Evolutionary conservation across 2,797 vertebrate species (phyloP).

Genomic region (Labeo calbasu): DNA sequence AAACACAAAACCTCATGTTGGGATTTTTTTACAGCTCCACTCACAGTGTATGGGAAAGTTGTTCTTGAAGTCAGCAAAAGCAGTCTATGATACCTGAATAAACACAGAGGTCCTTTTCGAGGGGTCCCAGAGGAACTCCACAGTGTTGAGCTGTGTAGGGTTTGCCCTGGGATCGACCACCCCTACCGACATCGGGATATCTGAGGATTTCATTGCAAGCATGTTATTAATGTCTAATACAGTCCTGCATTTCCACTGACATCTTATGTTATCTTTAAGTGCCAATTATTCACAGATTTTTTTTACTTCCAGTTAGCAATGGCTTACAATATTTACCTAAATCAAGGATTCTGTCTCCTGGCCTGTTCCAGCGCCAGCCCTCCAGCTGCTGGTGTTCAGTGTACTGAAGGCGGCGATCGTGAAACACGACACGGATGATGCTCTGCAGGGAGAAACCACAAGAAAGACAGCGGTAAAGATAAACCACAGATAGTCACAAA

Average conservation of each 20-base stretch:
- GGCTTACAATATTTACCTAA: constrained; percentile 79
- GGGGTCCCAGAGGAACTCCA: constrained; percentile 97
- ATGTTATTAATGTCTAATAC: background rate
- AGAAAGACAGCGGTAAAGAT: background rate
- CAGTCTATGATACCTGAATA: constrained; percentile 85
- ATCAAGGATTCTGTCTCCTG: constrained; percentile 93
- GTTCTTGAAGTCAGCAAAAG: background rate
- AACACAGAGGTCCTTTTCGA: constrained; percentile 95
- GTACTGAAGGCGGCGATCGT: constrained; percentile 93
- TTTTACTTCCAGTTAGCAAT: background rate
- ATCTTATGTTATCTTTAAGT: background rate
- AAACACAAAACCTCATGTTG: background rate
- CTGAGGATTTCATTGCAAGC: constrained; percentile 72
- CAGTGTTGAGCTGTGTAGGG: constrained; percentile 95
- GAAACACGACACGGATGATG: constrained; percentile 95
- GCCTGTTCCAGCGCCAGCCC: constrained; percentile 96
- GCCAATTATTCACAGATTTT: background rate
- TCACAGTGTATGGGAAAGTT: constrained; percentile 13
- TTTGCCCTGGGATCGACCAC: constrained; percentile 95
- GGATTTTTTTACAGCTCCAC: constrained; percentile 15
- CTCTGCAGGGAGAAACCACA: constrained; percentile 76
- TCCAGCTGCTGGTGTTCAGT: constrained; percentile 97
- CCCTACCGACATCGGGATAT: constrained; percentile 97
- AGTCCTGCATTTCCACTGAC: background rate
- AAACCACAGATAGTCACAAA: background rate